Conservation (phyloP, 2,797 vertebrate species). For the Bufotes viridis region DNA sequence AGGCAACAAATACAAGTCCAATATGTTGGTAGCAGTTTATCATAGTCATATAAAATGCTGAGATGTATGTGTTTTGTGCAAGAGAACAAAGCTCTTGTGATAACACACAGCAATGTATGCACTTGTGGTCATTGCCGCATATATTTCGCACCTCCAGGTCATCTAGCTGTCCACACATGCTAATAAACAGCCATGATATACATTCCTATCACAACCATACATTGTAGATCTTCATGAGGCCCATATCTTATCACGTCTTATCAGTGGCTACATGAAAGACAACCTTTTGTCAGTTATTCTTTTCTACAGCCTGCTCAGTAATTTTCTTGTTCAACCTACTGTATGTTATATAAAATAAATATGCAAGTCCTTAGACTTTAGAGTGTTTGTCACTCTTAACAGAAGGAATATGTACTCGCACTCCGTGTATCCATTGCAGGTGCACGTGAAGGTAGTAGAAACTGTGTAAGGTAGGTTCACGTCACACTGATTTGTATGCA, state of each 20-base stretch:
- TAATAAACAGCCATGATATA: constrained; percentile 34
- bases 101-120: neutral
- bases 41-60: too few relatives aligned
- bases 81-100: neutral
- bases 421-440: too few relatives aligned
- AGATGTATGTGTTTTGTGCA: neutral
- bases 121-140: neutral
- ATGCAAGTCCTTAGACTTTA: neutral
- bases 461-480: too few relatives aligned
- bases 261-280: neutral
- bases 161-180: constrained; percentile 33
- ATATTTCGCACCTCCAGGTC: neutral
- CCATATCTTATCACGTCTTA: constrained; percentile 1
- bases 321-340: neutral
- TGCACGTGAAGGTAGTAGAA: too few relatives aligned
- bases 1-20: neutral
- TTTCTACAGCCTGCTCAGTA: neutral
- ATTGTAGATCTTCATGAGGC: constrained; percentile 23
- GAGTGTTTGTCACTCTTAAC: neutral
- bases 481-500: too few relatives aligned
- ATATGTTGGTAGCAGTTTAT: neutral
- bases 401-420: too few relatives aligned
- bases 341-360: neutral
- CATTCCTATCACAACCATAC: constrained; percentile 9
- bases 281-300: constrained; percentile 17